Evolutionary conservation across 2,797 vertebrate species (phyloP).

Genomic region (Alca torda): DNA sequence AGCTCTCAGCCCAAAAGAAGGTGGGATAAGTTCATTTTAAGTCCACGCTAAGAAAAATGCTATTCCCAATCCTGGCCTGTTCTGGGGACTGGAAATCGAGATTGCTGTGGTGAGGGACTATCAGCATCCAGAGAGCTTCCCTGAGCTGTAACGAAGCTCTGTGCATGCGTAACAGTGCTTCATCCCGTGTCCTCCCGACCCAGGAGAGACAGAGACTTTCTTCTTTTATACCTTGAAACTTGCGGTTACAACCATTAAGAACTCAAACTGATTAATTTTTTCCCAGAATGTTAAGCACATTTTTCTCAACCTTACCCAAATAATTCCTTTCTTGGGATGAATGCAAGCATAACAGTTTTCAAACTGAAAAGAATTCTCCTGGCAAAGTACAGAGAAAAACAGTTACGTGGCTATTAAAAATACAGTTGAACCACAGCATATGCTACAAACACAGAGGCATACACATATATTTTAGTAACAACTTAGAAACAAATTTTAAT

Average conservation of each 20-base stretch:
- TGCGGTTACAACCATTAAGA: neutral
- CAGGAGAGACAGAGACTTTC: neutral
- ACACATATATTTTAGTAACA: slow-evolving; percentile 37
- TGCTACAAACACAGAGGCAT: slow-evolving; percentile 16
- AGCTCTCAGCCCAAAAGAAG: neutral
- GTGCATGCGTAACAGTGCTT: fast-evolving
- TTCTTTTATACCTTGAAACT: neutral
- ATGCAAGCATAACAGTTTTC: slow-evolving; percentile 46
- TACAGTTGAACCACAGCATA: slow-evolving; percentile 50
- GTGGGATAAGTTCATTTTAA: neutral
- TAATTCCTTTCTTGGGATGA: slow-evolving; percentile 37
- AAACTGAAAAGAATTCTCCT: slow-evolving; percentile 54
- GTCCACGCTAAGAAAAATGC: neutral
- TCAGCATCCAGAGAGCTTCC: neutral
- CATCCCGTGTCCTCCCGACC: fast-evolving
- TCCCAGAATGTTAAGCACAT: neutral
- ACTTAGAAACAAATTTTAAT: slow-evolving; percentile 34
- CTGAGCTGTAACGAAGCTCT: neutral
- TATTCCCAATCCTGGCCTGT: neutral
- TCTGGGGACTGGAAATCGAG: neutral
- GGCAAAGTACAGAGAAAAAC: slow-evolving; percentile 29
- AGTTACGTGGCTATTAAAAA: slow-evolving; percentile 49
- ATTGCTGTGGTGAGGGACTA: neutral
- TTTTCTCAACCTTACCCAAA: slow-evolving; percentile 18
- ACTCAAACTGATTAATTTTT: neutral